These are phyloP conservation scores for Akabosia matsudoensis DNA, from an alignment of 1,140 invertebrate species.

Conservation along the genomic window DNA sequence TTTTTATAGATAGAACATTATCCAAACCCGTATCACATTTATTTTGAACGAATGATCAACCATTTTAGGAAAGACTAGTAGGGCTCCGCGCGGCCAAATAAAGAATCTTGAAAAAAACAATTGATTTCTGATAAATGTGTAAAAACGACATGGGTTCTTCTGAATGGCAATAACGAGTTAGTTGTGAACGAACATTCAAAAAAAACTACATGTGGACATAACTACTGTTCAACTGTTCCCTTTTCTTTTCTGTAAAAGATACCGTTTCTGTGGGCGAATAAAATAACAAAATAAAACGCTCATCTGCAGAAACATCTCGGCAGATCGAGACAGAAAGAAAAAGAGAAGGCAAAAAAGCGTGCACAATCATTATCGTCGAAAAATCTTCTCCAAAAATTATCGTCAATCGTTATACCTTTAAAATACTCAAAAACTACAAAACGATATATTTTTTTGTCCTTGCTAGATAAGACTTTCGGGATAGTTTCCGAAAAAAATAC, in stretches of 20 bases:
- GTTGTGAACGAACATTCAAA: too few relatives aligned
- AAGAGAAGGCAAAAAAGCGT: background rate
- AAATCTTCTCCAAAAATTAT: too few relatives aligned
- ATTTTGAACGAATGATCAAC: background rate
- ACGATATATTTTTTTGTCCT: too few relatives aligned
- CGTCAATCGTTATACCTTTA: too few relatives aligned
- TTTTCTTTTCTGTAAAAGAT: background rate
- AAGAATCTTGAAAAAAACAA: constrained; percentile 4
- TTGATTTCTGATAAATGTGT: constrained; percentile 25
- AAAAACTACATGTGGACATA: too few relatives aligned
- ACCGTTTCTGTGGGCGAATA: constrained; percentile 9
- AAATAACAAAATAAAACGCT: background rate
- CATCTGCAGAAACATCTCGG: background rate
- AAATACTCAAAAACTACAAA: too few relatives aligned
- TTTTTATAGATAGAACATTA: background rate
- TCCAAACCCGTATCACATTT: constrained; percentile 4
- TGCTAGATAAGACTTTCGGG: too few relatives aligned
- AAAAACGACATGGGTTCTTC: too few relatives aligned
- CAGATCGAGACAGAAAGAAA: background rate
- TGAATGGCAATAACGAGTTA: too few relatives aligned
- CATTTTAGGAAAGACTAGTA: constrained; percentile 12
- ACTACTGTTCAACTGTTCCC: background rate
- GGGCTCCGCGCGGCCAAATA: constrained; percentile 2
- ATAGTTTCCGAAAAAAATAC: too few relatives aligned
- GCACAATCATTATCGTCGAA: background rate